These are phyloP conservation scores for Ernsta delagoae DNA, from an alignment of 2,888 invertebrate species.

Conservation along the genomic window DNA sequence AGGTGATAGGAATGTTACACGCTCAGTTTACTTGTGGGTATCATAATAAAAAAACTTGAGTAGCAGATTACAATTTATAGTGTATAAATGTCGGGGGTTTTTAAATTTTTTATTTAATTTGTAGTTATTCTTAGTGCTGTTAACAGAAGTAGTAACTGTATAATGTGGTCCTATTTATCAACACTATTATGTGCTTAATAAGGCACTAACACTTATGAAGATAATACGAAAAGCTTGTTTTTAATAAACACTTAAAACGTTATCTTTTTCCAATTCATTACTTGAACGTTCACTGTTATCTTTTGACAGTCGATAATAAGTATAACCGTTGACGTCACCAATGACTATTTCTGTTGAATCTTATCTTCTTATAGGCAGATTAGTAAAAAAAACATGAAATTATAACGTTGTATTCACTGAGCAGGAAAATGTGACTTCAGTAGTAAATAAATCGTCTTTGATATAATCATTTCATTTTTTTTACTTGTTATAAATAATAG, in stretches of 20 bases:
- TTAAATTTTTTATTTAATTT: too few species aligned
- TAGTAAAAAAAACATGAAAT: slow-evolving; percentile 4
- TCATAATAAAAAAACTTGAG: too few species aligned
- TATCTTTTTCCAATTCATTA: slow-evolving; percentile 30
- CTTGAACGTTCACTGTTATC: slow-evolving; percentile 23
- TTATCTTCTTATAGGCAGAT: neutral
- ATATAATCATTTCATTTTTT: too few species aligned
- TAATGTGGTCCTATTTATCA: neutral
- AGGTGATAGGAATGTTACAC: too few species aligned
- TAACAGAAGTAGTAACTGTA: neutral
- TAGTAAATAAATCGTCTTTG: too few species aligned
- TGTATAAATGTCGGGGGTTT: too few species aligned
- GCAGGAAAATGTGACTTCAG: too few species aligned
- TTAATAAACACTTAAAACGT: slow-evolving; percentile 13
- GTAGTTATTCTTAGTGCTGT: too few species aligned
- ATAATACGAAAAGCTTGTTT: slow-evolving; percentile 16
- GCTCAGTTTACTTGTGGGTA: too few species aligned
- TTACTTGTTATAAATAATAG: too few species aligned
- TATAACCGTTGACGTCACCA: slow-evolving; percentile 8
- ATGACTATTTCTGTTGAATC: slow-evolving; percentile 10
- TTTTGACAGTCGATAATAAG: neutral
- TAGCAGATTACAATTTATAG: too few species aligned
- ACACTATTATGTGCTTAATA: neutral
- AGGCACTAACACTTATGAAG: neutral
- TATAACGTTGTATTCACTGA: neutral